Evolutionary conservation across 1,140 invertebrate species (phyloP).

Genomic region (Anoplolepis gracilipes): DNA sequence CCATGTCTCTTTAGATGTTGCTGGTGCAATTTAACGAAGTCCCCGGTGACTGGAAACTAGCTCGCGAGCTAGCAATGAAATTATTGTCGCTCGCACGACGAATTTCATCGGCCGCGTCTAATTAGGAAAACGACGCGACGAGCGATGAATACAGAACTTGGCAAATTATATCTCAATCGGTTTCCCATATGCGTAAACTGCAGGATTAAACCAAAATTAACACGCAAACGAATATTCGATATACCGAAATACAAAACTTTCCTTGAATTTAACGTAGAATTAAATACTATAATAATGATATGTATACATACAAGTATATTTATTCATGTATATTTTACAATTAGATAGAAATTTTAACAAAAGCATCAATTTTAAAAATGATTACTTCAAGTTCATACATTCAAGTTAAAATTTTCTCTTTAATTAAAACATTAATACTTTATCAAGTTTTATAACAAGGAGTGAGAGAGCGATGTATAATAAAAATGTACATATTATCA

Average conservation of each 20-base stretch:
- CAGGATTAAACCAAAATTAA: conserved; percentile 46
- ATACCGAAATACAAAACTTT: conserved; percentile 15
- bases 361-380: background rate
- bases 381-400: background rate
- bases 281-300: conserved; percentile 23
- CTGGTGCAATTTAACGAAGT: conserved; percentile 56
- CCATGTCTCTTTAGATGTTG: conserved; percentile 39
- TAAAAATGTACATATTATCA: background rate
- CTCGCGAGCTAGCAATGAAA: conserved; percentile 54
- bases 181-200: conserved; percentile 56
- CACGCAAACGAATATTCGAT: conserved; percentile 32
- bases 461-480: too few relatives aligned
- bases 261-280: conserved; percentile 13
- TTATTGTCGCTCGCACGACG: conserved; percentile 58
- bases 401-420: background rate
- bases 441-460: background rate
- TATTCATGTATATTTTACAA: too few relatives aligned
- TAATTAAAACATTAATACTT: background rate
- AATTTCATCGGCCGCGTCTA: conserved; percentile 59
- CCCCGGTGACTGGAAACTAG: conserved; percentile 34
- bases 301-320: background rate
- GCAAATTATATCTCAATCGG: conserved; percentile 53
- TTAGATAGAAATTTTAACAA: background rate
- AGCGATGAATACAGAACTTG: conserved; percentile 24
- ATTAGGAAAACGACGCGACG: conserved; percentile 52